Percentiles rank a stretch among this genome's conserved stretches.
Evolutionary conservation across 2,888 invertebrate genomes (phyloP).

Genomic region (Hofmannophila pseudospretella): DNA sequence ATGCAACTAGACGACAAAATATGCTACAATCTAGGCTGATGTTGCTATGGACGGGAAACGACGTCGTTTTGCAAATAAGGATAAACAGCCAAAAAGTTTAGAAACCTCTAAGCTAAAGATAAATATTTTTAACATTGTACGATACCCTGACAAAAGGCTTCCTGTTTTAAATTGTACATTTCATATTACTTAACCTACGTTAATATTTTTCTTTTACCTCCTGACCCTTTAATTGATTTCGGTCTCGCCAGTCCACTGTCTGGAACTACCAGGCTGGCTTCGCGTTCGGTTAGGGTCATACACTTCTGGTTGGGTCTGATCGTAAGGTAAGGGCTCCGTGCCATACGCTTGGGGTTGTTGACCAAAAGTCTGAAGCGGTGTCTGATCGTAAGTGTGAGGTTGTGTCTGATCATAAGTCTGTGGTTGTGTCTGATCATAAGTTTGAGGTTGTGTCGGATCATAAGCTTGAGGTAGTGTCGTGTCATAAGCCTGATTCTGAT

Average conservation of each 20-base stretch:
- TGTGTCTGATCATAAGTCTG: constrained; percentile 7
- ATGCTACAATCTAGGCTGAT: too few relatives aligned
- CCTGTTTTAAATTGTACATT: too few relatives aligned
- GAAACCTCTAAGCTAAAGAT: too few relatives aligned
- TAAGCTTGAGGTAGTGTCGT: neutral
- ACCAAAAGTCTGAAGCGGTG: too few relatives aligned
- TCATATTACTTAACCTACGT: neutral
- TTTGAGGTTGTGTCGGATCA: neutral
- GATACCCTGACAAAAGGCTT: too few relatives aligned
- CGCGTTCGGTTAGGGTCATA: constrained; percentile 2
- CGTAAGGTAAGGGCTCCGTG: constrained; percentile 3
- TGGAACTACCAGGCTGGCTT: constrained; percentile 23
- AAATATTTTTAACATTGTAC: too few relatives aligned
- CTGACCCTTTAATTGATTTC: constrained; percentile 56
- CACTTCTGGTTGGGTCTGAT: neutral
- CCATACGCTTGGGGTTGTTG: constrained; percentile 4
- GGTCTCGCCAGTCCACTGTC: constrained; percentile 60
- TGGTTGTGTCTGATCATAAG: constrained; percentile 4
- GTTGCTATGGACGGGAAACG: too few relatives aligned
- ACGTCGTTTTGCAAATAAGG: too few relatives aligned
- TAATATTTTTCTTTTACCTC: too few relatives aligned
- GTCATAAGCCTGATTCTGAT: neutral
- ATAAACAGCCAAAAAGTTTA: too few relatives aligned
- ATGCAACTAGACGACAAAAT: too few relatives aligned
- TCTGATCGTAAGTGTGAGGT: neutral